A percentile compares a stretch with the other conserved stretches of the same genome.
Conservation (phyloP, 1,140 invertebrate species). For the Drosophila repletoides region DNA sequence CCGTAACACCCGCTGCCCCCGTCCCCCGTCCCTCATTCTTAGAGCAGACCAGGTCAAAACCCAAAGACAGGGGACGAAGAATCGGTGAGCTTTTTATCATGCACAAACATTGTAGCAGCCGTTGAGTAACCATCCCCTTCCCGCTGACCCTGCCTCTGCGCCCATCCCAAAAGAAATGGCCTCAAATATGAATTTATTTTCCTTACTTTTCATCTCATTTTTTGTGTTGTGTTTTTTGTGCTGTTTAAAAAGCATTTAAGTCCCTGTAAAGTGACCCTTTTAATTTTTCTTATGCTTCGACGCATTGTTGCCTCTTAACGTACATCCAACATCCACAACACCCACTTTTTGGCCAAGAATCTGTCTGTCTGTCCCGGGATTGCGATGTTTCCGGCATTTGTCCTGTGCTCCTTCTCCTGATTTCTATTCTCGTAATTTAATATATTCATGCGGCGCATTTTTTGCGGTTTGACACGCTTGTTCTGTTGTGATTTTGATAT, state of each 20-base stretch:
- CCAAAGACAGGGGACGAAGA: constrained; percentile 36
- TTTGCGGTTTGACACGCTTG: constrained; percentile 81
- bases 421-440: constrained; percentile 57
- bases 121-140: background rate
- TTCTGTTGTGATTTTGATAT: constrained; percentile 65
- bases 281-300: constrained; percentile 71
- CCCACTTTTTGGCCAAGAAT: constrained; percentile 20
- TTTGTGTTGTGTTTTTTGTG: constrained; percentile 47
- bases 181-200: constrained; percentile 80
- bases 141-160: background rate
- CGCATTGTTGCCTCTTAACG: constrained; percentile 75
- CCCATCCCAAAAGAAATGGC: constrained; percentile 18
- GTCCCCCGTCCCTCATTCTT: background rate
- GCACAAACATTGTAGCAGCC: constrained; percentile 53
- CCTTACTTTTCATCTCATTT: constrained; percentile 77
- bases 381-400: constrained; percentile 36
- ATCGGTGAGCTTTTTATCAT: constrained; percentile 58
- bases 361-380: constrained; percentile 11
- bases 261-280: constrained; percentile 82
- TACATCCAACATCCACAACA: constrained; percentile 32
- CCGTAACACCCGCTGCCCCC: background rate
- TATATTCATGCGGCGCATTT: constrained; percentile 74
- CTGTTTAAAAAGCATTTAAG: constrained; percentile 63
- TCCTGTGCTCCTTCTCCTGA: constrained; percentile 6
- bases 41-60: constrained; percentile 18